phyloP scores from a whole-genome alignment of 1,140 invertebrate species.

The Tetragnatha versicolor region DNA sequence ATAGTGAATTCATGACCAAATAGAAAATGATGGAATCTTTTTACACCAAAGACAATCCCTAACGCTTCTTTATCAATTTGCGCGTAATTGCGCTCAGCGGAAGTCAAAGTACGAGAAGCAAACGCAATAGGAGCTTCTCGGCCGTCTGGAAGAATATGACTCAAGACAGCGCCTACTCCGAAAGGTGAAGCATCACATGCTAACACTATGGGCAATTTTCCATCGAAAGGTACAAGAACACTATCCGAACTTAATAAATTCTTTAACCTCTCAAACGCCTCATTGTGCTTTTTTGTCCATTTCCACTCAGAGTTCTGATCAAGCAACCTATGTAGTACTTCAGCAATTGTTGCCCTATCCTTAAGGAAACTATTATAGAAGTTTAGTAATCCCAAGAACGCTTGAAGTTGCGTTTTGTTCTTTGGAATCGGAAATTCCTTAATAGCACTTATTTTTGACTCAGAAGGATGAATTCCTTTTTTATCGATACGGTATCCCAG shows the following conservation, averaged over 20 bases:
- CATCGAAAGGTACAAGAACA: background rate
- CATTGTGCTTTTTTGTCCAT: background rate
- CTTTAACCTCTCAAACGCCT: background rate
- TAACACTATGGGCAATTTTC: background rate
- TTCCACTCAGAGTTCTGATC: background rate
- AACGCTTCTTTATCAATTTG: no score
- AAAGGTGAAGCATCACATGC: background rate
- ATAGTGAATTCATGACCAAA: no score
- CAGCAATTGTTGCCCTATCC: background rate
- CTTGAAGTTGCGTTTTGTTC: background rate
- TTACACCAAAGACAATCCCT: no score
- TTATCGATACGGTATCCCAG: background rate
- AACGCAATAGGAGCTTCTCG: no score
- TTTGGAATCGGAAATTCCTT: background rate
- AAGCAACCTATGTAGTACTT: background rate
- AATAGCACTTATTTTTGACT: background rate
- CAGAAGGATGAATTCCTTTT: background rate
- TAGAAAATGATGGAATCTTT: no score
- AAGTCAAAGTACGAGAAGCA: no score
- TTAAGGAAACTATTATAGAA: no score
- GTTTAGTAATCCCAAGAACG: background rate
- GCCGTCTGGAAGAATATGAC: no score
- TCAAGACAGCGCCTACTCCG: background rate
- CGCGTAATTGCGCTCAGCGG: no score
- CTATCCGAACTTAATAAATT: background rate